Conservation (phyloP, 2,113 vertebrate genomes). For the Anser cygnoides region DNA sequence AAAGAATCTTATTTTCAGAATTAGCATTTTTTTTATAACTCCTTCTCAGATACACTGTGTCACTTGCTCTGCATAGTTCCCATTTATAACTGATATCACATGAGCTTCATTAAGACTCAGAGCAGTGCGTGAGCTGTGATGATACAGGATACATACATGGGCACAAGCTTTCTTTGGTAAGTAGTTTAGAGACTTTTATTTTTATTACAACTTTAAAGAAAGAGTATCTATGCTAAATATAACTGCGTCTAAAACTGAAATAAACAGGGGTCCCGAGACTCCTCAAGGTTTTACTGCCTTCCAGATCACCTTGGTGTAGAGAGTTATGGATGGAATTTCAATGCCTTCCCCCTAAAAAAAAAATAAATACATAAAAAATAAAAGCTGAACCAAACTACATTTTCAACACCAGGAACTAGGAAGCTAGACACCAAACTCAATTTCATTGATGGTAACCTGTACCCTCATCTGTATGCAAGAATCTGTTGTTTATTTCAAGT, state of each 20-base stretch:
- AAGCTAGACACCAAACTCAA: not conserved
- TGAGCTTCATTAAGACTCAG: conserved; percentile 44
- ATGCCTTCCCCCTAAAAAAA: too few species aligned
- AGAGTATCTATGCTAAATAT: not conserved
- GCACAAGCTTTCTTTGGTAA: not conserved
- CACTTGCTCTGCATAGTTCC: conserved; percentile 46
- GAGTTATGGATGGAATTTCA: not conserved
- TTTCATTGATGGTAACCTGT: not conserved
- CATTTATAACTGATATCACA: conserved; percentile 51
- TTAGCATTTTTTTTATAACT: conserved; percentile 65
- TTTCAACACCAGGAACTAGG: not conserved
- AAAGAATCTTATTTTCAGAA: conserved; percentile 53
- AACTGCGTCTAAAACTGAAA: not conserved
- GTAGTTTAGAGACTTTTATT: not conserved
- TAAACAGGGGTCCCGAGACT: not conserved
- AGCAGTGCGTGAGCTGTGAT: conserved; percentile 24
- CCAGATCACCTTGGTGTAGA: not conserved
- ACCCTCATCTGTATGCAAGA: not conserved
- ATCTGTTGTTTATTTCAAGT: not conserved
- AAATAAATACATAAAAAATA: too few species aligned
- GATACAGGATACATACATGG: conserved; percentile 18
- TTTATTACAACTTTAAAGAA: conserved; percentile 1
- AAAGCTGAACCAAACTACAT: too few species aligned
- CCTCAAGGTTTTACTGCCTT: not conserved
- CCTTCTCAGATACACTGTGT: conserved; percentile 55